A percentile compares a stretch with the other conserved stretches of the same genome.
These are phyloP conservation scores for Cephus rjabovi DNA, from an alignment of 2,888 invertebrate genomes.

Conservation along the genomic window DNA sequence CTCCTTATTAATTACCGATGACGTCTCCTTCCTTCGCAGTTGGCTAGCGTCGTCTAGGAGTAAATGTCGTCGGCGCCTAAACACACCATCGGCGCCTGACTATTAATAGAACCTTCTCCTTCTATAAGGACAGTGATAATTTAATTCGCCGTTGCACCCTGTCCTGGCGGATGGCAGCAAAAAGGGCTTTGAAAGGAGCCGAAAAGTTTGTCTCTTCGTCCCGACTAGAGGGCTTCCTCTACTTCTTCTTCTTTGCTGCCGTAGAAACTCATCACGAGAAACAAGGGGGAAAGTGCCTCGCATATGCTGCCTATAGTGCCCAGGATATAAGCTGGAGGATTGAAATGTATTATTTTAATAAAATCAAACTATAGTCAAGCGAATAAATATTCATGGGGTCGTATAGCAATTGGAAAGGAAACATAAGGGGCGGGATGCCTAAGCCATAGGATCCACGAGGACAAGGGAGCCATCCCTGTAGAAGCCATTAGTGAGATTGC, in stretches of 20 bases:
- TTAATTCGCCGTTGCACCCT: conserved; percentile 4
- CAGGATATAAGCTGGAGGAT: background rate
- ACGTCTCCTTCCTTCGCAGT: conserved; percentile 44
- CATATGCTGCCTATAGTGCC: background rate
- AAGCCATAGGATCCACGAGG: conserved; percentile 21
- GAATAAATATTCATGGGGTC: conserved; percentile 52
- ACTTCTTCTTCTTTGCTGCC: background rate
- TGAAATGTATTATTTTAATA: conserved; percentile 60
- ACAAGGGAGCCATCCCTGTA: conserved; percentile 22
- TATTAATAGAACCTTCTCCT: conserved; percentile 38
- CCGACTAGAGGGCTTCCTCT: background rate
- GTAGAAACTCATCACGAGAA: background rate
- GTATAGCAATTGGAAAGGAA: background rate
- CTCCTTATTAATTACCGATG: conserved; percentile 46
- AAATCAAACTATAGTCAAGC: conserved; percentile 50
- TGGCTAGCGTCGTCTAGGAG: conserved; percentile 29
- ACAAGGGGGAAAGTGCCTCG: background rate
- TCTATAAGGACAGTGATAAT: conserved; percentile 18
- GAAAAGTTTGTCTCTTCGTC: conserved; percentile 4
- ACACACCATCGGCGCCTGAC: conserved; percentile 35
- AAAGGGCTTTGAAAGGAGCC: conserved; percentile 8
- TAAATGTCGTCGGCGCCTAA: conserved; percentile 29
- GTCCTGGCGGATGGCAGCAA: background rate
- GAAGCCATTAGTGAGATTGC: conserved; percentile 61
- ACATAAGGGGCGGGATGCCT: conserved; percentile 19